Evolutionary conservation across 2,113 vertebrate species (phyloP).

Genomic region (Phrynosoma platyrhinos): DNA sequence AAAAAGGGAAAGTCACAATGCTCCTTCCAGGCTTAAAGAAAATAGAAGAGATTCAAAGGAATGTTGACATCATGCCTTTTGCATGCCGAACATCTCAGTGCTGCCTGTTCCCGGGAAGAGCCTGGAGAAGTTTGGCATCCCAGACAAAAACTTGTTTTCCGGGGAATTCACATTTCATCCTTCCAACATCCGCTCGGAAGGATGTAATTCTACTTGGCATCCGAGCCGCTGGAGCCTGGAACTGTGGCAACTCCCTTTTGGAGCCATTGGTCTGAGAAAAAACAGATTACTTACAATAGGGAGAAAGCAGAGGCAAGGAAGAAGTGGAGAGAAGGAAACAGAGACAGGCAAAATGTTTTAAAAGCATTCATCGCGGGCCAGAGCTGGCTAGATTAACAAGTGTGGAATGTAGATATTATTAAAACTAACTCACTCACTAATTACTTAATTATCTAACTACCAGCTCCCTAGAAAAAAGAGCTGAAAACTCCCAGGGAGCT

Average conservation of each 20-base stretch:
- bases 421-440: too few relatives aligned
- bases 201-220: slow-evolving; percentile 67
- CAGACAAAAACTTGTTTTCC: slow-evolving; percentile 42
- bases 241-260: slow-evolving; percentile 44
- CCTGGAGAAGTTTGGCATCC: background rate
- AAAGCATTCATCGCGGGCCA: background rate
- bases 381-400: slow-evolving; percentile 66
- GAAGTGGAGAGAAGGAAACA: slow-evolving; percentile 25
- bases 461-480: too few relatives aligned
- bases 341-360: slow-evolving; percentile 53
- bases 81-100: slow-evolving; percentile 53
- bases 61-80: slow-evolving; percentile 69
- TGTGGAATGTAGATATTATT: too few relatives aligned
- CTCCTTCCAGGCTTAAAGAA: slow-evolving; percentile 65
- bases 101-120: slow-evolving; percentile 44
- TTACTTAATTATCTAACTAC: too few relatives aligned
- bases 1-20: slow-evolving; percentile 54
- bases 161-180: slow-evolving; percentile 31
- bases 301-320: slow-evolving; percentile 67
- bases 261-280: slow-evolving; percentile 55
- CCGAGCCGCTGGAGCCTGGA: slow-evolving; percentile 52
- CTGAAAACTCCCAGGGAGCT: too few relatives aligned
- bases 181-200: slow-evolving; percentile 18
- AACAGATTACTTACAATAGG: slow-evolving; percentile 64
- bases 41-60: slow-evolving; percentile 71